Evolutionary conservation across 1,140 invertebrate species (phyloP).

Genomic region (Holcopasites calliopsidis): DNA sequence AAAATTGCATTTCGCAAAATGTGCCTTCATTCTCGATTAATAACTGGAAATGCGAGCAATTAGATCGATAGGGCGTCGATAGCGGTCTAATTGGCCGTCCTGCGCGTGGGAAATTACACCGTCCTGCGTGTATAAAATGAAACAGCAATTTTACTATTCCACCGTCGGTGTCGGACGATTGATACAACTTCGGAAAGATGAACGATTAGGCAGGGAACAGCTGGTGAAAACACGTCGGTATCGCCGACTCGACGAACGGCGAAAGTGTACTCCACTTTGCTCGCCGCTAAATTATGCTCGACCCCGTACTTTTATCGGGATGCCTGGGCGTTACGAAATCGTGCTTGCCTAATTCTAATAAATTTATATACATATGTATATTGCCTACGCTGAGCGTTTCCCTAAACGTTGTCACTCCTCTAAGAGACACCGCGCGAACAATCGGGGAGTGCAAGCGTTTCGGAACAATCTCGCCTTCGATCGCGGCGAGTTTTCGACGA

Average conservation of each 20-base stretch:
- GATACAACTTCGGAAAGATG: background rate
- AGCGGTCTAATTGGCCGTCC: slow-evolving; percentile 9
- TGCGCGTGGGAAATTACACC: slow-evolving; percentile 12
- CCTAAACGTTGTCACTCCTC: too few relatives aligned
- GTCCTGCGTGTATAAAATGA: too few relatives aligned
- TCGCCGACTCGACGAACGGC: background rate
- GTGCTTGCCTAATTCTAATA: background rate
- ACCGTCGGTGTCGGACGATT: background rate
- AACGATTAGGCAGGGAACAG: background rate
- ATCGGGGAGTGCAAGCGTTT: too few relatives aligned
- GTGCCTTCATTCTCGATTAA: background rate
- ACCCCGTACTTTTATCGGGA: background rate
- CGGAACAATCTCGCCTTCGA: too few relatives aligned
- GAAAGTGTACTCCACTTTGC: background rate
- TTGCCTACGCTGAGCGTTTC: background rate
- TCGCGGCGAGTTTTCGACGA: slow-evolving; percentile 37
- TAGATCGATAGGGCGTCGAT: slow-evolving; percentile 5
- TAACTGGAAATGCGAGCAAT: slow-evolving; percentile 1
- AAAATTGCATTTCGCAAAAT: slow-evolving; percentile 20
- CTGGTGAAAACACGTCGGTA: background rate
- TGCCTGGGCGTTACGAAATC: slow-evolving; percentile 6
- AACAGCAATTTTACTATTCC: too few relatives aligned
- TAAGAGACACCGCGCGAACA: too few relatives aligned
- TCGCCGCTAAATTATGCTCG: background rate
- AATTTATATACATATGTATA: background rate